phyloP scores from a whole-genome alignment of 2,797 vertebrate genomes.

The Peromyscus nudipes region DNA sequence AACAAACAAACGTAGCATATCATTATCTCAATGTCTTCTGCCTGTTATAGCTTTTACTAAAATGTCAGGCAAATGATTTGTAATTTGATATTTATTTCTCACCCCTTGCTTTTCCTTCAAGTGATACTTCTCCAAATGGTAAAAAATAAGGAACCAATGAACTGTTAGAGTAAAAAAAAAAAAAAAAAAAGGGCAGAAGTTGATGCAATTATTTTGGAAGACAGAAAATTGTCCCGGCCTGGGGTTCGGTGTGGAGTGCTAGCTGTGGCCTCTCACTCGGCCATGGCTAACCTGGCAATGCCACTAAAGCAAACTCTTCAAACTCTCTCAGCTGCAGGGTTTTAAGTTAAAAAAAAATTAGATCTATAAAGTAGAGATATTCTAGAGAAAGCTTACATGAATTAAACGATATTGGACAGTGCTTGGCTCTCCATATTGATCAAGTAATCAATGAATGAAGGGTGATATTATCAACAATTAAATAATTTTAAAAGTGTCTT shows the following conservation, averaged over 20 bases:
- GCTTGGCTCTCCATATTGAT: slow-evolving; percentile 25
- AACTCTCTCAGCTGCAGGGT: not conserved
- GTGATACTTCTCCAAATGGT: not conserved
- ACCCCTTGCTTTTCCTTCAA: slow-evolving; percentile 11
- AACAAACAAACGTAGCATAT: not conserved
- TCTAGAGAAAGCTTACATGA: not conserved
- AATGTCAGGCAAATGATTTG: slow-evolving; percentile 35
- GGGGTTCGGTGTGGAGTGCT: not conserved
- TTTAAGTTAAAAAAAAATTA: not conserved
- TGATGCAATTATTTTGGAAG: slow-evolving; percentile 27
- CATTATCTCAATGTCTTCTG: not conserved
- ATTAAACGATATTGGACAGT: not conserved
- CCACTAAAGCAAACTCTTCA: not conserved
- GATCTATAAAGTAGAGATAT: not conserved
- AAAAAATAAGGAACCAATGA: not conserved
- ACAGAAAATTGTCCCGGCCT: not conserved
- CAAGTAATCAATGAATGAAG: slow-evolving; percentile 36
- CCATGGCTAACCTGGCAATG: not conserved
- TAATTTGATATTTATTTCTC: slow-evolving; percentile 43
- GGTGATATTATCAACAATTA: slow-evolving; percentile 10
- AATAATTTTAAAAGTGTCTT: slow-evolving; percentile 14
- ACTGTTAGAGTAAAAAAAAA: not conserved
- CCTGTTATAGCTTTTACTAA: not conserved
- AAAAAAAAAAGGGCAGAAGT: not conserved
- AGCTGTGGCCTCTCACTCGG: not conserved